phyloP scores from a whole-genome alignment of 2,888 invertebrate species.

The Ariolimax columbianus region DNA sequence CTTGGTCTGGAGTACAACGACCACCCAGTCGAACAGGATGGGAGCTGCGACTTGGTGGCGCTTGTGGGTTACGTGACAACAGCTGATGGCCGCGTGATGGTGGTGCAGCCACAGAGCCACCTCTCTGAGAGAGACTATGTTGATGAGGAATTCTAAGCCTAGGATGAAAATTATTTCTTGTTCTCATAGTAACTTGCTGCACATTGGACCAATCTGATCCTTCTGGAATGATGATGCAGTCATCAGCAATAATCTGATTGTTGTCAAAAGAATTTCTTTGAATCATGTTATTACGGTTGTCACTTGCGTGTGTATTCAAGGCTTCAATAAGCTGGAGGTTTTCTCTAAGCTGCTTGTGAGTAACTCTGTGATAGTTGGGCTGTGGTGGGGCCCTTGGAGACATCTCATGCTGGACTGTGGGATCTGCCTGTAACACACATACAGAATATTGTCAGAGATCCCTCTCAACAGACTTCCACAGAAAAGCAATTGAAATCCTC shows the following conservation, averaged over 20 bases:
- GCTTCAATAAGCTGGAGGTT: conserved; percentile 2
- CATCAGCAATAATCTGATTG: background rate
- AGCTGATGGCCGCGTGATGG: background rate
- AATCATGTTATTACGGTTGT: background rate
- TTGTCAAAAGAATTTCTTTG: background rate
- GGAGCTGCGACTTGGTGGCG: background rate
- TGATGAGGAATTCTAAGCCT: background rate
- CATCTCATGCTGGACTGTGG: background rate
- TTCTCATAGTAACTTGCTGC: background rate
- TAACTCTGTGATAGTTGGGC: background rate
- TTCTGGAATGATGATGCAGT: background rate
- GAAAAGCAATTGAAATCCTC: background rate
- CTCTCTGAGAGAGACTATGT: background rate
- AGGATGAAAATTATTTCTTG: background rate
- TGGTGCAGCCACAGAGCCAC: background rate
- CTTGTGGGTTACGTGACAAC: background rate
- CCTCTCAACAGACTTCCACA: background rate
- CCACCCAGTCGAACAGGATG: no score
- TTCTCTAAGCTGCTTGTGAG: background rate
- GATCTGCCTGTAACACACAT: conserved; percentile 38
- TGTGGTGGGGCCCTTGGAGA: background rate
- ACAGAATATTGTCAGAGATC: conserved; percentile 31
- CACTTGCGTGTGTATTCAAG: background rate
- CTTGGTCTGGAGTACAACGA: background rate
- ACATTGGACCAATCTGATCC: conserved; percentile 29